Base-by-base conservation (phyloP, 2,797 vertebrate species). In the Squalus acanthias region DNA sequence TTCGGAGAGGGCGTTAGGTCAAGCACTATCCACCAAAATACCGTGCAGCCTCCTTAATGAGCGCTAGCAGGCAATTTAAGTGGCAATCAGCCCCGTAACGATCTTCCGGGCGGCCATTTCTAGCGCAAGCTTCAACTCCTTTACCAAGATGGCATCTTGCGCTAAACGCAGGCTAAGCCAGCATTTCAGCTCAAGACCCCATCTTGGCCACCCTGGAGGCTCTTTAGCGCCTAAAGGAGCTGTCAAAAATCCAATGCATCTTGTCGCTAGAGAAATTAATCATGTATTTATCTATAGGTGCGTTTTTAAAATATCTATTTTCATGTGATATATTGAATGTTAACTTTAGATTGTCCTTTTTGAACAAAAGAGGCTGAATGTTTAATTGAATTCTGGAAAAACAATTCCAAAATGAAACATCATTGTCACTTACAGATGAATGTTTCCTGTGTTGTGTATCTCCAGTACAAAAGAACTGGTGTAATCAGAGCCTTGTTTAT, bases 391-490 rank as follows among this genome's bases (percentile, higher is more conserved):
- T 29, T 53, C 26, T 26, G 26, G 3, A 9, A 24, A 33, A 95
- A 76, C 70, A 95, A 95, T 74, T 53, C 94, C 15, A 74, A 74
- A 29, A 29, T 53, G 70, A 53, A 72, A 12, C 94, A 50, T 46
- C 46, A 50, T 95, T 33, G 94, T 74, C 24, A 57, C 22, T 33
- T 15, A 29, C 50, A 46, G 69, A 95, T 74, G 69, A 74, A 95
- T 26, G 39, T 57, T 57, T 95, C 65, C 39, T 70, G n/a, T 94
- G 92, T 92, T 57, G 89, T 26, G 39, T 74, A 74, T 57, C 26
- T 60, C 50, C 94, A 74, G 94, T 72, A 95, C 70, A 72, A 95
- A 76, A 57, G 50, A 9, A 95, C 26, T 95, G 12, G 94, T 95
- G 94, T 95, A 95, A 95, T 15, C 70, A 29, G 70, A 29, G 29